Percentiles rank a stretch among this genome's conserved stretches.
Evolutionary conservation across 30 jellyfish, hydroid and myxozoan genomes (phyloP).

Genomic region (Rhopilema esculentum): DNA sequence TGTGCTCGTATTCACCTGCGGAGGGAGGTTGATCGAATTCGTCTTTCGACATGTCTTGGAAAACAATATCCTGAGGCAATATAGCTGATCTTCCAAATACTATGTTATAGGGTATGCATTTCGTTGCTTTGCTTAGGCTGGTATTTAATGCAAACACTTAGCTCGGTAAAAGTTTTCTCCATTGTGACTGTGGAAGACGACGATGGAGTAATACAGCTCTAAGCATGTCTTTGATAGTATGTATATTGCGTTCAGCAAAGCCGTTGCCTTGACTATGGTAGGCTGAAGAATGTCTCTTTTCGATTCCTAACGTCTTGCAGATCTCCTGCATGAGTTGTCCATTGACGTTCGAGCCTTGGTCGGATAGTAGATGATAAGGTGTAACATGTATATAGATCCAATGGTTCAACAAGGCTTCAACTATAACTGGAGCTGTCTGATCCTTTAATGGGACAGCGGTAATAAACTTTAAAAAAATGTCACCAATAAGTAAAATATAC

Average conservation of each 20-base stretch:
- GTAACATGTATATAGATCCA: slow-evolving; percentile 53
- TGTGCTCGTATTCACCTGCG: slow-evolving; percentile 8
- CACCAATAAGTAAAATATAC: slow-evolving; percentile 31
- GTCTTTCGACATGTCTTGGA: slow-evolving; percentile 22
- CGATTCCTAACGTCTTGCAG: slow-evolving; percentile 45
- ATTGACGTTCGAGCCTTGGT: slow-evolving; percentile 71
- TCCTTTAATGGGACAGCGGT: slow-evolving; percentile 55
- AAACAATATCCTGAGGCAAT: slow-evolving; percentile 69
- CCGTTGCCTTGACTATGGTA: slow-evolving; percentile 72
- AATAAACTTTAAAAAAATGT: slow-evolving; percentile 38
- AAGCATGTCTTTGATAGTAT: slow-evolving; percentile 56
- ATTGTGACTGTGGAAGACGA: slow-evolving; percentile 32
- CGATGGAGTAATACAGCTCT: slow-evolving; percentile 58
- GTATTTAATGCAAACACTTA: slow-evolving; percentile 11
- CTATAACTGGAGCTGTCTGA: slow-evolving; percentile 61
- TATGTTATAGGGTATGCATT: slow-evolving; percentile 37
- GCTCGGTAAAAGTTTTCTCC: slow-evolving; percentile 15
- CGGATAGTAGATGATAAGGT: slow-evolving; percentile 53
- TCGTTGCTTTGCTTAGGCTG: slow-evolving; percentile 11
- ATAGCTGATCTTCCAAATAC: slow-evolving; percentile 67
- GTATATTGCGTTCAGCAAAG: slow-evolving; percentile 68
- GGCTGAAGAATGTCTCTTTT: slow-evolving; percentile 70
- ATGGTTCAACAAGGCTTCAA: slow-evolving; percentile 13
- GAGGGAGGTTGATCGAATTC: slow-evolving; percentile 19
- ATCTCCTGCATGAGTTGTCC: slow-evolving; percentile 52